Evolutionary conservation across 2,113 vertebrate species (phyloP).

Genomic region (Panthera tigris): DNA sequence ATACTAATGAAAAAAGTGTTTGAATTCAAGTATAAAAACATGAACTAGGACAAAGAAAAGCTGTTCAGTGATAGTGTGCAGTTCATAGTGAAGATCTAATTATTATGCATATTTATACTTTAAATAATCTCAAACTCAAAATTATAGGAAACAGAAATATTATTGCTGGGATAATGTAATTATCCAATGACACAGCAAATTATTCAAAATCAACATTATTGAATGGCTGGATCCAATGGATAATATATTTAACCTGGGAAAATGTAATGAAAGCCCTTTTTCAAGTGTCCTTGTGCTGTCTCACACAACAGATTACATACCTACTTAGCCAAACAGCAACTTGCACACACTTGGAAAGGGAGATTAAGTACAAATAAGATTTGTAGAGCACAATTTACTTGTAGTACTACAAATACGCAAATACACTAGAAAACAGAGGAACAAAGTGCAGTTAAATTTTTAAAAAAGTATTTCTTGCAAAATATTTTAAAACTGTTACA

Average conservation of each 20-base stretch:
- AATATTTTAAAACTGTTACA: neutral
- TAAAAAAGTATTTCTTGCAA: neutral
- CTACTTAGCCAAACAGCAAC: neutral
- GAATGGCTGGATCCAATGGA: neutral
- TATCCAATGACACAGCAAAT: neutral
- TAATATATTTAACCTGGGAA: neutral
- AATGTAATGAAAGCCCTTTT: neutral
- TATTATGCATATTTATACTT: neutral
- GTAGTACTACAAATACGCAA: neutral
- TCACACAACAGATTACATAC: neutral
- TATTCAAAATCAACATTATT: neutral
- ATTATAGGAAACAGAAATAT: neutral
- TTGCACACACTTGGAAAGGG: neutral
- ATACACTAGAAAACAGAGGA: neutral
- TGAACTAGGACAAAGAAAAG: neutral
- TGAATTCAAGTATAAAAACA: neutral
- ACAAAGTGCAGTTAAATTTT: neutral
- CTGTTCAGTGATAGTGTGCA: neutral
- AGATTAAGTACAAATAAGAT: neutral
- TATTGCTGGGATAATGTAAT: neutral
- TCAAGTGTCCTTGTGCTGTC: neutral
- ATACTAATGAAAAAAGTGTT: neutral
- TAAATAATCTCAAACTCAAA: neutral
- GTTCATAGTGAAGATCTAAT: neutral
- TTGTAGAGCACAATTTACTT: neutral